Percentiles rank a stretch among this genome's conserved stretches.
These are phyloP conservation scores for Chiroxiphia lanceolata DNA, from an alignment of 2,797 vertebrate species.

Conservation along the genomic window DNA sequence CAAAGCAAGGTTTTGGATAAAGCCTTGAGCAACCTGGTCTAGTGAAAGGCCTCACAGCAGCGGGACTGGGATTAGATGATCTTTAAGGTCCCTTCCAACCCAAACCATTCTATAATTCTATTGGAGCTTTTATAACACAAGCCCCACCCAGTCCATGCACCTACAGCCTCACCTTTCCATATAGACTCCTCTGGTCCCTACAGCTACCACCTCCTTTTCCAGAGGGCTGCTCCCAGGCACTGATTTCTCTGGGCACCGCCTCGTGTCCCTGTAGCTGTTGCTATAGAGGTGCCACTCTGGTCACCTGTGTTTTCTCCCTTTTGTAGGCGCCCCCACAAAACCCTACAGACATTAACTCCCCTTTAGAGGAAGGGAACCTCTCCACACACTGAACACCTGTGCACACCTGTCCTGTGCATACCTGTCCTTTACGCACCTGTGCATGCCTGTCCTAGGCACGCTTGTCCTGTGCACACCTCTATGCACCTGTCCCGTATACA, in stretches of 20 bases:
- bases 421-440: neutral
- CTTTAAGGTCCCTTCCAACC: neutral
- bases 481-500: neutral
- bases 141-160: rapidly evolving
- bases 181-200: neutral
- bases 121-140: neutral
- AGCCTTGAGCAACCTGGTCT: neutral
- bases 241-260: rapidly evolving
- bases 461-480: neutral
- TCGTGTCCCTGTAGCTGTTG: neutral
- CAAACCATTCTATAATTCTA: neutral
- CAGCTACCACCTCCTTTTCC: neutral
- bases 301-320: neutral
- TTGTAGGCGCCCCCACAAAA: rapidly evolving
- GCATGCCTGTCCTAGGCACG: too few species aligned
- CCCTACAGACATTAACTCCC: rapidly evolving
- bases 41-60: neutral
- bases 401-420: neutral
- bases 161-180: neutral
- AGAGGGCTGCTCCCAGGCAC: neutral
- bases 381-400: rapidly evolving
- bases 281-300: rapidly evolving
- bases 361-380: neutral
- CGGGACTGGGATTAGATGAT: neutral
- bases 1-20: neutral